Percentiles rank a stretch among this genome's conserved stretches.
These are phyloP conservation scores for Drosophila saltans DNA, from an alignment of 1,140 invertebrate species.

Conservation along the genomic window DNA sequence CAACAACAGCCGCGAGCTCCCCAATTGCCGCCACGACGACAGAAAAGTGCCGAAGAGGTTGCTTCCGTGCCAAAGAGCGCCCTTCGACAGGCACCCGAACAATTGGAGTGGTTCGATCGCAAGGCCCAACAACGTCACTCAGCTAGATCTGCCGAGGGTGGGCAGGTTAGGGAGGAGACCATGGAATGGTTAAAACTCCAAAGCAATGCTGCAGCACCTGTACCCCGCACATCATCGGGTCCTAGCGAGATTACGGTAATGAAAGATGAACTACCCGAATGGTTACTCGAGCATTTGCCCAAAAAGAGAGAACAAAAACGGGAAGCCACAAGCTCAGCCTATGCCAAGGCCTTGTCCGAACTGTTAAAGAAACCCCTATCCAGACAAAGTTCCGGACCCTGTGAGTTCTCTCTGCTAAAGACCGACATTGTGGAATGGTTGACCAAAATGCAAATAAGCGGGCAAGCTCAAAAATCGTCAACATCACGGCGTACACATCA, in stretches of 20 bases:
- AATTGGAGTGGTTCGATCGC: constrained; percentile 81
- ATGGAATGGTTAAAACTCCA: constrained; percentile 79
- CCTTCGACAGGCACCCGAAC: constrained; percentile 55
- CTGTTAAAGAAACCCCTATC: constrained; percentile 79
- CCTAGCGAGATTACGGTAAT: constrained; percentile 80
- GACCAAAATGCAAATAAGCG: constrained; percentile 74
- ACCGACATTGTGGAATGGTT: constrained; percentile 82
- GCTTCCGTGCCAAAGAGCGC: constrained; percentile 73
- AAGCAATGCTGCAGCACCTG: constrained; percentile 42
- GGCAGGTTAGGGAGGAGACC: constrained; percentile 76
- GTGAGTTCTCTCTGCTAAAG: constrained; percentile 78
- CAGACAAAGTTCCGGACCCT: constrained; percentile 76
- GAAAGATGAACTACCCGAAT: constrained; percentile 80
- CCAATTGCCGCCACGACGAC: constrained; percentile 71
- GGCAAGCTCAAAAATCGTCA: constrained; percentile 28
- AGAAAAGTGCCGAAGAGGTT: constrained; percentile 80
- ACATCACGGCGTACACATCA: constrained; percentile 65
- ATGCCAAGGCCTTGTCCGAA: constrained; percentile 76
- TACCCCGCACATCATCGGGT: constrained; percentile 75
- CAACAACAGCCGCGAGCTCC: constrained; percentile 42
- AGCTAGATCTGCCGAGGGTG: constrained; percentile 77
- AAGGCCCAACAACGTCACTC: constrained; percentile 79
- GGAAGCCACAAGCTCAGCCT: constrained; percentile 59
- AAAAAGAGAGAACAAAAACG: constrained; percentile 67
- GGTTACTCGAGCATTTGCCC: constrained; percentile 78